Evolutionary conservation across 2,797 vertebrate genomes (phyloP), one percentile per base, ranked within the genome.

Genomic region (Tarsius wallacei): DNA sequence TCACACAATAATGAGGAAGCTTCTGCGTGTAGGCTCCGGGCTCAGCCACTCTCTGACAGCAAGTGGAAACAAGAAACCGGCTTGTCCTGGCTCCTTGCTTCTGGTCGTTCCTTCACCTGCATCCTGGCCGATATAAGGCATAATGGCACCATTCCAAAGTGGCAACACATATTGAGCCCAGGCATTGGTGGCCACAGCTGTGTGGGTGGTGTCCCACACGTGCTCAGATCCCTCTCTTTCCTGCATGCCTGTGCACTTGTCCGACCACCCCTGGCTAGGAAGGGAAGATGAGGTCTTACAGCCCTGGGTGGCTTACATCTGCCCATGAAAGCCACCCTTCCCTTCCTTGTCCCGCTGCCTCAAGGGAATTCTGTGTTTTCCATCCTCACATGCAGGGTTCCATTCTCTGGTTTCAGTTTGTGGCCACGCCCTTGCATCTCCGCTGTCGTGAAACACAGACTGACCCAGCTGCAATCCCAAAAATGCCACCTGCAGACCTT

Each of bases 171-270:
- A 11, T 2, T 19, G 68, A 66, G 17, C 53, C 8, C 22, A 85
- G 74, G 63, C 24, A 14, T 0, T 33, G 51, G 57, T 55, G 13
- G 22, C 59, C 16, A 53, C 2, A 31, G 64, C 33, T 17, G 0
- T 0, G 0, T 28, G 51, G 3, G 31, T 14, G 1, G 3, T 19
- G 21, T 14, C 33, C 19, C 24, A 8, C 47, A 7, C 3, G 4
- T 2, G 7, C 3, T 49, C 5, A 11, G 16, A 10, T n/a, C 47
- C 51, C 13, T 42, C 66, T 86, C 49, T 71, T 66, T 53, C 26
- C 42, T 76, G 10, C n/a, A 15, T 22, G 55, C 47, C 61, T n/a
- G 16, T 49, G 26, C 13, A 33, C 36, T 31, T 11, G 10, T n/a
- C 28, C 19, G 7, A 21, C n/a, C 42, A 74, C 24, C 33, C 31